Conservation (phyloP, 2,797 vertebrate species). For the Hylomyscus alleni region DNA sequence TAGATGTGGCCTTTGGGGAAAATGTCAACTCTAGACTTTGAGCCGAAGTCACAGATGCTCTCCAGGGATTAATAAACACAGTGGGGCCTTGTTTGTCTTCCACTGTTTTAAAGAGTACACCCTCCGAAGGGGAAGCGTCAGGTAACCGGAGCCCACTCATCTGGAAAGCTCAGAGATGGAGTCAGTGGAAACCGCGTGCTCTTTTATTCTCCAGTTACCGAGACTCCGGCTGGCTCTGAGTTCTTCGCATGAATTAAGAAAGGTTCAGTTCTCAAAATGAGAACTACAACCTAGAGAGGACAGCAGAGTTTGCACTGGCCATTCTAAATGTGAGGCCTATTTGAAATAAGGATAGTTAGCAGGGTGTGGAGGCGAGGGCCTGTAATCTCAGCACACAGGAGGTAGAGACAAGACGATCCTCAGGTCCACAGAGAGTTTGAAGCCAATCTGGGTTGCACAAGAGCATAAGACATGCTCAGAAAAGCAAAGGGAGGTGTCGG, state of each 20-base stretch:
- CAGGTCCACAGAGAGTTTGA: neutral
- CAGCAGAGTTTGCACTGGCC: neutral
- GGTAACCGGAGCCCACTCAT: neutral
- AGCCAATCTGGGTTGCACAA: neutral
- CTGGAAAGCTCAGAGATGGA: slow-evolving; percentile 33
- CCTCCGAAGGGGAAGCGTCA: slow-evolving; percentile 5
- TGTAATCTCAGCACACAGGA: neutral
- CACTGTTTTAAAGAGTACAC: neutral
- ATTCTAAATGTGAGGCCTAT: neutral
- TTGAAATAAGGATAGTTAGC: neutral
- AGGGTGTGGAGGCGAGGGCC: neutral
- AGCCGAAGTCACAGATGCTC: slow-evolving; percentile 26
- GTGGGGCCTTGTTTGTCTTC: neutral
- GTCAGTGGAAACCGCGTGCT: neutral
- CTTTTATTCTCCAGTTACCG: slow-evolving; percentile 11
- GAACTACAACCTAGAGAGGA: neutral
- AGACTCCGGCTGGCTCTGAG: neutral
- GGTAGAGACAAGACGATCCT: neutral
- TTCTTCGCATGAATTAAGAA: neutral
- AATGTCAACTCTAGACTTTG: slow-evolving; percentile 75
- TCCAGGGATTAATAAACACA: slow-evolving; percentile 43
- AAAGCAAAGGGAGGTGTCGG: neutral
- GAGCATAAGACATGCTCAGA: neutral
- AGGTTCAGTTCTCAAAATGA: neutral
- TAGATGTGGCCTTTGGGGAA: slow-evolving; percentile 62